These are phyloP conservation scores for Ectropis grisescens DNA, from an alignment of 1,140 invertebrate genomes.

Conservation along the genomic window DNA sequence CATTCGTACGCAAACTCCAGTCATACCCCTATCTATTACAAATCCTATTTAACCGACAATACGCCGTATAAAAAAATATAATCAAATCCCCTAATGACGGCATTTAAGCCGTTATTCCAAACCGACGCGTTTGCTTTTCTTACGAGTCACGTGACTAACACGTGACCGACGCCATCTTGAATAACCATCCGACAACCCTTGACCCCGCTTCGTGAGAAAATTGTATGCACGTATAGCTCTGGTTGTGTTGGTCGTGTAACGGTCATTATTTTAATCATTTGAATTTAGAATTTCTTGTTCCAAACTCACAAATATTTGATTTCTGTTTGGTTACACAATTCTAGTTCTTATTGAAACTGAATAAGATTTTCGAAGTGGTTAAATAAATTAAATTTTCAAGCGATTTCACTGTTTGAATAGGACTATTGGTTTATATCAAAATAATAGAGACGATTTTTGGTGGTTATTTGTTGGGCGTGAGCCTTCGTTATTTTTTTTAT, in stretches of 20 bases:
- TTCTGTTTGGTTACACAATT: background rate
- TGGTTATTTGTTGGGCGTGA: constrained; percentile 19
- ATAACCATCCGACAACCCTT: constrained; percentile 18
- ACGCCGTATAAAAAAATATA: constrained; percentile 29
- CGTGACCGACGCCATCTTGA: constrained; percentile 43
- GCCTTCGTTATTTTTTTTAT: constrained; percentile 18
- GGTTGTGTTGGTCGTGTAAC: constrained; percentile 28
- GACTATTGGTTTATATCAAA: constrained; percentile 29
- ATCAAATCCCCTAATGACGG: constrained; percentile 55
- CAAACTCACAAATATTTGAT: constrained; percentile 4
- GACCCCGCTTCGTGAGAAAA: constrained; percentile 6
- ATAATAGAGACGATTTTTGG: constrained; percentile 33
- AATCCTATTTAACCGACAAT: constrained; percentile 45
- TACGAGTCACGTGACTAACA: constrained; percentile 40
- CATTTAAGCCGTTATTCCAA: constrained; percentile 57
- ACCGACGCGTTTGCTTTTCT: constrained; percentile 51
- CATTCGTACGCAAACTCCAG: too few relatives aligned
- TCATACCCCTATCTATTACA: constrained; percentile 50
- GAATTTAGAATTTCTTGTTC: constrained; percentile 36
- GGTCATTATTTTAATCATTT: constrained; percentile 51
- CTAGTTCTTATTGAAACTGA: constrained; percentile 1
- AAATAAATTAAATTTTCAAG: constrained; percentile 14
- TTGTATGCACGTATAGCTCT: too few relatives aligned
- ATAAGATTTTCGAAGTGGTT: too few relatives aligned
- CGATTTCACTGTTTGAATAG: constrained; percentile 26